These are phyloP conservation scores for Luehdorfia chinensis DNA, from an alignment of 1,140 invertebrate species.

Conservation along the genomic window DNA sequence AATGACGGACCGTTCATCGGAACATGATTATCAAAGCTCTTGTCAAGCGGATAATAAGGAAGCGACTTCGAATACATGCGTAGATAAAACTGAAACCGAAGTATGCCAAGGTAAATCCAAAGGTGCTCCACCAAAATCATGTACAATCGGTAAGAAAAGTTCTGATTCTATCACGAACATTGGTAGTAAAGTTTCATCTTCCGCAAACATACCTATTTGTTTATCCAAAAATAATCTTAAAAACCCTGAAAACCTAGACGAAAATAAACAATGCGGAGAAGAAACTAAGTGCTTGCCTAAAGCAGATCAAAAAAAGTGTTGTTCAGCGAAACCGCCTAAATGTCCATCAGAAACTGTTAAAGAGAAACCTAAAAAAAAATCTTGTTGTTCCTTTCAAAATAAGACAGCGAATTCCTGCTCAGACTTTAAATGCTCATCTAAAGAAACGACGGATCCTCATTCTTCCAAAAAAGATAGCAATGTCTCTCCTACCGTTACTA, in stretches of 20 bases:
- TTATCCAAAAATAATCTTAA: not conserved
- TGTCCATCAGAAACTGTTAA: not conserved
- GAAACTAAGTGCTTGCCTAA: not conserved
- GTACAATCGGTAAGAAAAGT: not conserved
- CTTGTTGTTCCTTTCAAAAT: not conserved
- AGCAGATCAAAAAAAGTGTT: not conserved
- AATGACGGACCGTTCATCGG: not conserved
- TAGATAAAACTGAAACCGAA: conserved; percentile 1
- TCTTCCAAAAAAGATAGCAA: not conserved
- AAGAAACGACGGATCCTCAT: no score
- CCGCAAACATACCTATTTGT: not conserved
- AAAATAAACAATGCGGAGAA: not conserved
- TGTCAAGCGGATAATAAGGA: not conserved
- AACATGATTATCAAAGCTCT: not conserved
- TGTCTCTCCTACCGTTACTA: not conserved
- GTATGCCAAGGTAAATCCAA: conserved; percentile 1
- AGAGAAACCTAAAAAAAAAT: not conserved
- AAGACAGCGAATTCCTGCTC: not conserved
- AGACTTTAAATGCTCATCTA: not conserved
- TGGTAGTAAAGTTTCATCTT: not conserved
- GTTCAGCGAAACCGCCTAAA: not conserved
- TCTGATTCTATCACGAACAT: not conserved
- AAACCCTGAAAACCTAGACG: not conserved
- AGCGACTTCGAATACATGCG: not conserved
- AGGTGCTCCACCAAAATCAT: not conserved